These are phyloP conservation scores for Athetis lepigone DNA, from an alignment of 2,888 invertebrate species.

Conservation along the genomic window DNA sequence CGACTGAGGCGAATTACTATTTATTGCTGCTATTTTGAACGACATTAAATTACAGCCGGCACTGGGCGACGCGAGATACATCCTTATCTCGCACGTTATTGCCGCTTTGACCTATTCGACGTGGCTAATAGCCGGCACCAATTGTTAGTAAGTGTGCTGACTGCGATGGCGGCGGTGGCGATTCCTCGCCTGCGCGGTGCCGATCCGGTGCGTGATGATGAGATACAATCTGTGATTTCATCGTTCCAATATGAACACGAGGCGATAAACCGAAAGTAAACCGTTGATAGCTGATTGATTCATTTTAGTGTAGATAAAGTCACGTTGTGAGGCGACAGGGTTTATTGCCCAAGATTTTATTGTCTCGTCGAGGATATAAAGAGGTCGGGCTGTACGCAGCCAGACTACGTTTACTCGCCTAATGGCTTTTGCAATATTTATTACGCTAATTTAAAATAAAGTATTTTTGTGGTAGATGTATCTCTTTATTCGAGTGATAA, in stretches of 20 bases:
- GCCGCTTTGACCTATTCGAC: slow-evolving; percentile 73
- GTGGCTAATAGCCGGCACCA: slow-evolving; percentile 66
- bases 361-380: slow-evolving; percentile 75
- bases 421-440: slow-evolving; percentile 73
- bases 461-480: slow-evolving; percentile 59
- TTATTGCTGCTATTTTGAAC: slow-evolving; percentile 78
- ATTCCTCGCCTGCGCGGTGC: slow-evolving; percentile 35
- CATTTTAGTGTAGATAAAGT: slow-evolving; percentile 81
- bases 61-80: slow-evolving; percentile 63
- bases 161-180: slow-evolving; percentile 49
- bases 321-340: slow-evolving; percentile 70
- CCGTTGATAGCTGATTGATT: slow-evolving; percentile 82
- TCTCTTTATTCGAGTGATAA: slow-evolving; percentile 55
- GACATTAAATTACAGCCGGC: slow-evolving; percentile 72
- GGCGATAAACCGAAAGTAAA: slow-evolving; percentile 72
- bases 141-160: slow-evolving; percentile 65
- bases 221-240: slow-evolving; percentile 64
- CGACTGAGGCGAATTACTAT: slow-evolving; percentile 76
- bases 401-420: slow-evolving; percentile 56
- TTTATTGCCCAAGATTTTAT: slow-evolving; percentile 81
- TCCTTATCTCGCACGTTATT: slow-evolving; percentile 70
- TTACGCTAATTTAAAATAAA: slow-evolving; percentile 67
- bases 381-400: slow-evolving; percentile 60
- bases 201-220: slow-evolving; percentile 60
- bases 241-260: slow-evolving; percentile 64